These are phyloP conservation scores for Anticlea derivata DNA, from an alignment of 2,888 invertebrate genomes.

Conservation along the genomic window DNA sequence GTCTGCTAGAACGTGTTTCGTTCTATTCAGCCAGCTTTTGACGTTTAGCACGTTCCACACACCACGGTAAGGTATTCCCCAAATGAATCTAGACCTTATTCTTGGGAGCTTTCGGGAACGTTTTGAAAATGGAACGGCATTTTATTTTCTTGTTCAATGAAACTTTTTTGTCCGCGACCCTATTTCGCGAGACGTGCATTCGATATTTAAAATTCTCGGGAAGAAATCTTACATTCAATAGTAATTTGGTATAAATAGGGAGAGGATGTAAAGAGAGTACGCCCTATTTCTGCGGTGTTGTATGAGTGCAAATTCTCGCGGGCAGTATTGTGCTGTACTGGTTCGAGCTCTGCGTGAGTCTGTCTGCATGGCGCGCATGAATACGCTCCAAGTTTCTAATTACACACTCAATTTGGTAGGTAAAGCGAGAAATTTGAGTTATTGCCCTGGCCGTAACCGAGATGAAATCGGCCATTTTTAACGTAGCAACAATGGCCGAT, in stretches of 20 bases:
- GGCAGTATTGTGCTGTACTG: constrained; percentile 72
- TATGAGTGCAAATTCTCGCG: constrained; percentile 74
- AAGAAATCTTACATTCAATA: constrained; percentile 78
- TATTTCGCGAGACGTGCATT: constrained; percentile 65
- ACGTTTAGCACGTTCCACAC: constrained; percentile 54
- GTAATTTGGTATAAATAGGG: constrained; percentile 76
- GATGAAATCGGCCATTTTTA: constrained; percentile 73
- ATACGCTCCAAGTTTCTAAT: constrained; percentile 72
- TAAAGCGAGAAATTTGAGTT: constrained; percentile 75
- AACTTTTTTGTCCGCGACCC: constrained; percentile 56
- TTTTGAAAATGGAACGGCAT: constrained; percentile 43
- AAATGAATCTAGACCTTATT: constrained; percentile 70
- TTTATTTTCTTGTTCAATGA: constrained; percentile 35
- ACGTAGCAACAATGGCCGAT: constrained; percentile 59
- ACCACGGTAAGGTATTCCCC: constrained; percentile 46
- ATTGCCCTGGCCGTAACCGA: constrained; percentile 71
- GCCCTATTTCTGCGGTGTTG: constrained; percentile 81
- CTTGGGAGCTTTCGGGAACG: constrained; percentile 48
- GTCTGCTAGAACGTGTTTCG: constrained; percentile 69
- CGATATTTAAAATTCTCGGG: constrained; percentile 73
- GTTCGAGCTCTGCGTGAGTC: constrained; percentile 76
- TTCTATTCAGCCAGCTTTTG: constrained; percentile 62
- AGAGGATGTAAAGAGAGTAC: constrained; percentile 62
- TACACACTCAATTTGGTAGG: constrained; percentile 80
- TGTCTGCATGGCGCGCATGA: constrained; percentile 60